These are phyloP conservation scores for Ylistrum balloti DNA, from an alignment of 1,140 invertebrate species.

Conservation along the genomic window DNA sequence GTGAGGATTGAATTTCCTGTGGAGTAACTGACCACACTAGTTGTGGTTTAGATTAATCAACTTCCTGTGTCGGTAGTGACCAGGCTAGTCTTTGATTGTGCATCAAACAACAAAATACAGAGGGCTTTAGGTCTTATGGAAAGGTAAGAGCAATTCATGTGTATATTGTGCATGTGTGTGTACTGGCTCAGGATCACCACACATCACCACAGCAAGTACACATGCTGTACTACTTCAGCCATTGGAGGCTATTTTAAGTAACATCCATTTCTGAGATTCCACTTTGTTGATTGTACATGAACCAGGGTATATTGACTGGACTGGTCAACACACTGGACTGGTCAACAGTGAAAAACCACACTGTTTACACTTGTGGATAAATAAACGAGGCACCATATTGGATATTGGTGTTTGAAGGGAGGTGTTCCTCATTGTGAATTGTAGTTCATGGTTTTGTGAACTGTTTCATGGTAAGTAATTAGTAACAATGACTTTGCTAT, in stretches of 20 bases:
- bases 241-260: conserved; percentile 14
- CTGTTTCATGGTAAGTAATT: neutral
- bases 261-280: conserved; percentile 4
- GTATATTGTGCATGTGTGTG: conserved; percentile 30
- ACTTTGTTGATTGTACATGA: conserved; percentile 16
- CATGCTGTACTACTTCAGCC: neutral
- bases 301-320: conserved; percentile 18
- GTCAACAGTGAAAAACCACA: neutral
- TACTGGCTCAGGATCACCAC: neutral
- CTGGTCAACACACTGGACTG: neutral
- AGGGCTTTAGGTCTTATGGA: neutral
- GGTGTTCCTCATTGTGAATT: neutral
- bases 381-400: neutral
- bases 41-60: neutral
- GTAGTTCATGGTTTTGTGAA: neutral
- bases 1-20: neutral
- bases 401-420: neutral
- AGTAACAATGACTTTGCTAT: too few relatives aligned
- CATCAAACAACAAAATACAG: too few relatives aligned
- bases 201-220: neutral
- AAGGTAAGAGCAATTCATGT: neutral
- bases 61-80: neutral
- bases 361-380: too few relatives aligned
- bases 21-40: neutral
- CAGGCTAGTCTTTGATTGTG: neutral